phyloP scores from a whole-genome alignment of 1,140 invertebrate species.

The Hyles euphorbiae region DNA sequence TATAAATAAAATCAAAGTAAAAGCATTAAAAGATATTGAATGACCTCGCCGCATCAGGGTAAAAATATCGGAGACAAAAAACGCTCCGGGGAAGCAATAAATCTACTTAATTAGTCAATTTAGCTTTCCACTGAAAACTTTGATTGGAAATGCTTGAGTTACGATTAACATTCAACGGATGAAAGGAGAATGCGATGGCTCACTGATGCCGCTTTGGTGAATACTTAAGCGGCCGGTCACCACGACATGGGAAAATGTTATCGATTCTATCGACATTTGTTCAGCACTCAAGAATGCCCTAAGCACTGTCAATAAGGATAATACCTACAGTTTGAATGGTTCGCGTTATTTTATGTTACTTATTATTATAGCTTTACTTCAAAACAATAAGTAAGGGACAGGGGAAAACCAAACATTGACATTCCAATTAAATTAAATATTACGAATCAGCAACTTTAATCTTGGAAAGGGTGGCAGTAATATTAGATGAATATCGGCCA shows the following conservation, averaged over 20 bases:
- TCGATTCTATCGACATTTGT: conserved; percentile 16
- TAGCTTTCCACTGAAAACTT: conserved; percentile 55
- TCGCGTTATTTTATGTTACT: not conserved
- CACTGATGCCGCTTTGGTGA: conserved; percentile 1
- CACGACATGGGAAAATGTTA: conserved; percentile 16
- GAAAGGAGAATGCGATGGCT: conserved; percentile 4
- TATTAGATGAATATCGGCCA: no score
- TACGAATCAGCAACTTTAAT: no score
- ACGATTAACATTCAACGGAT: conserved; percentile 26
- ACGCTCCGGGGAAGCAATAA: conserved; percentile 60
- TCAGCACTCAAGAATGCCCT: not conserved
- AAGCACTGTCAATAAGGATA: no score
- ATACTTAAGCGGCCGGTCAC: conserved; percentile 19
- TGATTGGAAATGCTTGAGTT: conserved; percentile 40
- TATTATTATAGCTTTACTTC: not conserved
- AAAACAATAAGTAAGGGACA: not conserved
- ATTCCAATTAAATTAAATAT: no score
- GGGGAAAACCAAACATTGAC: no score
- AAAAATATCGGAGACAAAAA: conserved; percentile 50
- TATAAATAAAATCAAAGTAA: conserved; percentile 26
- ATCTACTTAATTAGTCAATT: conserved; percentile 70
- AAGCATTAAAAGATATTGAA: conserved; percentile 44
- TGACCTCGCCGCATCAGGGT: conserved; percentile 45
- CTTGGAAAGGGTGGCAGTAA: no score
- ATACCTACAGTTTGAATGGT: not conserved